Base-by-base conservation (phyloP, 1,140 invertebrate genomes). In the Zaprionus africanus region DNA sequence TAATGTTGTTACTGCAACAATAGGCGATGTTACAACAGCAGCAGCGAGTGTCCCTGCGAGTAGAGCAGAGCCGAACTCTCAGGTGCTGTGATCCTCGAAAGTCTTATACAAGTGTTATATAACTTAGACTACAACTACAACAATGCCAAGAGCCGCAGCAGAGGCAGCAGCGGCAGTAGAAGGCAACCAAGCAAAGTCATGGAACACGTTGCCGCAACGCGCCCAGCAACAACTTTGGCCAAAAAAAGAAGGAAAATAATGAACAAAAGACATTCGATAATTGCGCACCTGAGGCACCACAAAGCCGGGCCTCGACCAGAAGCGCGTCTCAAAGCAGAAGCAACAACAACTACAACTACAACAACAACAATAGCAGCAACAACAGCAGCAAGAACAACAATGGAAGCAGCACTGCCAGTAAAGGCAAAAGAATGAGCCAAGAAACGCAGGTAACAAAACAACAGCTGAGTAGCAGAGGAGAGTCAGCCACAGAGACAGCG, bases 1-100 rank as follows among this genome's bases (percentile, higher is more conserved):
- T 90, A 90, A 90, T 90, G 58, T 66, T 80, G 81, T 88, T 88
- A 90, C 85, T 90, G 85, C 85, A 90, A 85, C 85, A 90, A 90
- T 81, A 79, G 79, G 69, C 28, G 70, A 56, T 38, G 59, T 81
- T 82, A 81, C 84, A 87, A 82, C 19, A 79, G 38, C 56, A 84
- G 31, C 68, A 76, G 61, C 13, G 54, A 61, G 41, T 59, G 59
- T 68, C 43, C 79, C 64, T 70, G 76, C 72, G 66, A 66, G 70
- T 64, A 63, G 70, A 15, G 74, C 51, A 58, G 65, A 34, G 43
- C 34, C 6, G 15, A 38, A 58, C 68, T 15, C 56, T 68, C 31
- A 34, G 31, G 46, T 4, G 26, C 13, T 62, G 19, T 54, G 73
- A 71, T 76, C 73, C 68, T 71, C 73, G 6, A 34, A 19, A 26